These are phyloP conservation scores for Tortricodes alternella DNA, from an alignment of 2,888 invertebrate species.

Conservation along the genomic window DNA sequence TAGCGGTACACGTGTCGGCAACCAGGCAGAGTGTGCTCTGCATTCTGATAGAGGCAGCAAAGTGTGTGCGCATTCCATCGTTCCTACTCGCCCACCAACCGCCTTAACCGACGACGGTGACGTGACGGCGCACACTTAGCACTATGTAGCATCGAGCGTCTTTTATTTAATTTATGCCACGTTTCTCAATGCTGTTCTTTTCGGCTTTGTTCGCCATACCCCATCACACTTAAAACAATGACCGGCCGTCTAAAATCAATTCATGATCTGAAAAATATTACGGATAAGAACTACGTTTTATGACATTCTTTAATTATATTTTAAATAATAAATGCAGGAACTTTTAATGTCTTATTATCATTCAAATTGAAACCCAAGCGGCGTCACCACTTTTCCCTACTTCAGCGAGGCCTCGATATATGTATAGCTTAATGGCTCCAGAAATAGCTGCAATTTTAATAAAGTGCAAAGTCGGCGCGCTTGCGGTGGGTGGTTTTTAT, in stretches of 20 bases:
- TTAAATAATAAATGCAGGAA: too few species aligned
- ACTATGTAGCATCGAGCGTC: conserved; percentile 30
- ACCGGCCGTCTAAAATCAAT: conserved; percentile 6
- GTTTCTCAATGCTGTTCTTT: conserved; percentile 35
- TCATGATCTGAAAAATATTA: conserved; percentile 4
- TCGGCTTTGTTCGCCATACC: conserved; percentile 19
- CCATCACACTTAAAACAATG: conserved; percentile 21
- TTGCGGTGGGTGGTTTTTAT: conserved; percentile 41
- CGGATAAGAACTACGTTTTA: neutral
- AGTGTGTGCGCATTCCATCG: conserved; percentile 69
- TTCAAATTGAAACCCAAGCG: conserved; percentile 11
- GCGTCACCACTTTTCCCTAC: conserved; percentile 10
- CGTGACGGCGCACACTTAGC: conserved; percentile 41
- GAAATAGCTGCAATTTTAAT: conserved; percentile 60
- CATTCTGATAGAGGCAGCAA: conserved; percentile 70
- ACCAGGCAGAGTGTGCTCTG: conserved; percentile 58
- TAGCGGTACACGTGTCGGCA: conserved; percentile 67
- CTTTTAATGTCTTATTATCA: too few species aligned
- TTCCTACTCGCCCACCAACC: conserved; percentile 44
- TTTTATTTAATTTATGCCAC: conserved; percentile 39
- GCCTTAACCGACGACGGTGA: conserved; percentile 39
- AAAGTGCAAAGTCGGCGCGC: conserved; percentile 50
- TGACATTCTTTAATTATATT: too few species aligned
- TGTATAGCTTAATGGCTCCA: conserved; percentile 50
- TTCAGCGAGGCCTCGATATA: conserved; percentile 18